Conservation (phyloP, 1,140 invertebrate species). For the Prorops nasuta region DNA sequence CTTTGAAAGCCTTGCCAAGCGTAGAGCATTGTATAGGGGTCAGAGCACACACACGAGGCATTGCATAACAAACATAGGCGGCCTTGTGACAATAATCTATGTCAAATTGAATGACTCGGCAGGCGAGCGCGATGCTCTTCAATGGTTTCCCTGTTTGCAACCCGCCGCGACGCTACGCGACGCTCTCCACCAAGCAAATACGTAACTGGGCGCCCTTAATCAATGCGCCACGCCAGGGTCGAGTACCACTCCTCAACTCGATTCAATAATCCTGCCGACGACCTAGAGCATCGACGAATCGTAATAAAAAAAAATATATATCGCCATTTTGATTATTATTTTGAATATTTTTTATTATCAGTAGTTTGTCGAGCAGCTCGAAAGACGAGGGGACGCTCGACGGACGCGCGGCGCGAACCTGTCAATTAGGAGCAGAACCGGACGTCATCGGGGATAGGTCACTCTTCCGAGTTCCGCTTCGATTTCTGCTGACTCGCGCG, state of each 20-base stretch:
- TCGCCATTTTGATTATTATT: too few relatives aligned
- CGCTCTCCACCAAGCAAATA: slow-evolving; percentile 2
- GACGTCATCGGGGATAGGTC: slow-evolving; percentile 14
- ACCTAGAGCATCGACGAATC: too few relatives aligned
- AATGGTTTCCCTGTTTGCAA: slow-evolving; percentile 10
- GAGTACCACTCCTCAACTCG: not conserved
- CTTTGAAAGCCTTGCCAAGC: too few relatives aligned
- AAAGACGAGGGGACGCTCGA: not conserved
- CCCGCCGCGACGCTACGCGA: slow-evolving; percentile 8
- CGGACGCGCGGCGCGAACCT: slow-evolving; percentile 18
- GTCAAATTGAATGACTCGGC: slow-evolving; percentile 32
- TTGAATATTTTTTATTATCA: not conserved
- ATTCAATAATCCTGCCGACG: slow-evolving; percentile 13
- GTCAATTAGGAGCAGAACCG: slow-evolving; percentile 31
- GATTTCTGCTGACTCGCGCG: too few relatives aligned
- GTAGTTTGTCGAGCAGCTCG: too few relatives aligned
- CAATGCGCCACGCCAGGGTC: not conserved
- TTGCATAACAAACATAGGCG: slow-evolving; percentile 17
- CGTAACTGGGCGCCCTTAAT: slow-evolving; percentile 2
- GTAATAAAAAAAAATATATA: too few relatives aligned
- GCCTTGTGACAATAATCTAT: slow-evolving; percentile 17
- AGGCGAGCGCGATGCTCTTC: slow-evolving; percentile 19
- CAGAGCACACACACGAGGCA: too few relatives aligned
- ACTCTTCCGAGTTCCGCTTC: not conserved
- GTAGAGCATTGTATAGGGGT: too few relatives aligned